Base-by-base conservation (phyloP, 2,888 invertebrate species). In the Latrodectus elegans region DNA sequence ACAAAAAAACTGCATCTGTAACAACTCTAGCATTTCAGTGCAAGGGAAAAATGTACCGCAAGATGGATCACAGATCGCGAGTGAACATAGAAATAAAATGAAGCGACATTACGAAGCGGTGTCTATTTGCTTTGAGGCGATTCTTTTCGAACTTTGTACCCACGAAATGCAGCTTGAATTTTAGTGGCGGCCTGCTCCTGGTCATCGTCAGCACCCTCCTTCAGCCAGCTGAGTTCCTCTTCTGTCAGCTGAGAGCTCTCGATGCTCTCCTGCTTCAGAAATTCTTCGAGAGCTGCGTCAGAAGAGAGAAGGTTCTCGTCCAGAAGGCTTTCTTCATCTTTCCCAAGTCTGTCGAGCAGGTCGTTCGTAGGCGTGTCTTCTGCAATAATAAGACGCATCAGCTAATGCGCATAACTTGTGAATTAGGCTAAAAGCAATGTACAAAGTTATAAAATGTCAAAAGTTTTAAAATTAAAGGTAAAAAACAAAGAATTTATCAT, bases 131-230 rank as follows among this genome's bases (percentile, higher is more conserved):
- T 84, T 60, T 52, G 60, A 64, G 60, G 79, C 71, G 79, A 64
- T 52, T 88, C 88, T 74, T 89, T 89, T 53, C 90, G 81, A 26
- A 90, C 89, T 74, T 88, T 86, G 89, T 89, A 90, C 22, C 90
- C 90, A 22, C 90, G 83, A 68, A 89, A 90, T 12, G 90, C 90
- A n/a, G 90, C 90, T 76, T 90, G 90, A 70, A 90, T 90, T 74
- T 87, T 89, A n/a, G 89, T 90, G 72, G 90, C 90, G 22, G 90
- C 90, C 68, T 89, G 86, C 73, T 87, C 82, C 55, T 76, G 81
- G 49, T 71, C 81, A 14, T 67, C 78, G 12, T n/a, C 74, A 1
- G 49, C 65, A 9, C 65, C 86, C 15, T 86, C 75, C 68, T 87
- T 55, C 60, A 87, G 68, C 86, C 86, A 87, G n/a, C 76, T 71